Conservation (phyloP, 2,888 invertebrate species). For the Blastobasis lacticolella region DNA sequence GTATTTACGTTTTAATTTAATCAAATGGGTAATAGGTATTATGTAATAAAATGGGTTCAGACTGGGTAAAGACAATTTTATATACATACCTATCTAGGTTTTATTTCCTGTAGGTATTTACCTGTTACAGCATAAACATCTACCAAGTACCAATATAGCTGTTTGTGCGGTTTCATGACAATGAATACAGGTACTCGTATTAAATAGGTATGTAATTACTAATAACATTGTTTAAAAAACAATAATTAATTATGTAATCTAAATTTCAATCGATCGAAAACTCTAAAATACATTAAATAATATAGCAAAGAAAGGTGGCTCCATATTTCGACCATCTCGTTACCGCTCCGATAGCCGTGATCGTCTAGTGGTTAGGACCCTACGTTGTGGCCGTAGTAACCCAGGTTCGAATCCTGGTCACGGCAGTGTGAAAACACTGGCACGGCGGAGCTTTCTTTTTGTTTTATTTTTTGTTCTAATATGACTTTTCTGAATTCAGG, state of each 20-base stretch:
- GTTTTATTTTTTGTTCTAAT: conserved; percentile 5
- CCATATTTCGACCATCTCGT: conserved; percentile 9
- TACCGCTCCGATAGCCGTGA: conserved; percentile 27
- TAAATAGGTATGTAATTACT: background rate
- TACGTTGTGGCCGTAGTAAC: conserved; percentile 77
- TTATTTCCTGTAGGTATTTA: no score
- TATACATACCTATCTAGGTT: no score
- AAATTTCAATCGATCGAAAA: no score
- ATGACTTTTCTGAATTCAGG: background rate
- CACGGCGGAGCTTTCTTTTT: conserved; percentile 45
- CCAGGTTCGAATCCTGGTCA: conserved; percentile 78
- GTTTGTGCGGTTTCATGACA: no score
- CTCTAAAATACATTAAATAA: no score
- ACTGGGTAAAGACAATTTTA: no score
- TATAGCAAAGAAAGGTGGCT: background rate
- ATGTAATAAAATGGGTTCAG: background rate
- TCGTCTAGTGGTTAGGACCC: conserved; percentile 60
- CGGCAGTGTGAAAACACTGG: conserved; percentile 65
- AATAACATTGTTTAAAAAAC: no score
- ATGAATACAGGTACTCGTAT: background rate
- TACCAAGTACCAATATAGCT: no score
- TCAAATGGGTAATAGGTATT: background rate
- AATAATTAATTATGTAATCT: no score
- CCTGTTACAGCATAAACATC: no score
- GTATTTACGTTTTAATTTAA: background rate